Base-by-base conservation (phyloP, 2,888 invertebrate species). In the Coremacera marginata region DNA sequence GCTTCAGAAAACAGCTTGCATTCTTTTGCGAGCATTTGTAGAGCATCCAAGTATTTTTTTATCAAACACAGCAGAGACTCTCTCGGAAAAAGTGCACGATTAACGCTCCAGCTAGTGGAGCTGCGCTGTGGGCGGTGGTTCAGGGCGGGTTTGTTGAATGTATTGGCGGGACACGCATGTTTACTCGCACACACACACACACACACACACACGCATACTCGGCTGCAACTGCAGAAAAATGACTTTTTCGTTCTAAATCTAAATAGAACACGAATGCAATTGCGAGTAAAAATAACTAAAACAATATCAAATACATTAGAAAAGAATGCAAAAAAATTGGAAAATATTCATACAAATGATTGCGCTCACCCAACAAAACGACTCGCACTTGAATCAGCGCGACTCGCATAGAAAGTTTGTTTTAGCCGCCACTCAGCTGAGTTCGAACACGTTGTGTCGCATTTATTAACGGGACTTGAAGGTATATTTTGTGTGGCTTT, bases 381-480 rank as follows among this genome's bases (percentile, higher is more conserved):
- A 16, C 55, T 55, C 55, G 70, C 70, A 70, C 27, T 70, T 55
- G 72, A 37, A 25, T 49, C 62, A 63, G 3, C 72, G 72, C 62
- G 52, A 34, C 70, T 70, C 70, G 70, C 52, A 51, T 31, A 70
- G 70, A 70, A 70, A 70, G 70, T 70, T 34, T 52, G 70, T 70
- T 65, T 70, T 37, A 55, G 57, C 57, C 57, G 57, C 57, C 57
- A 27, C 25, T 60, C 25, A 60, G 57, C 57, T 22, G 22, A 25
- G 57, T 25, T 25, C 57, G 57, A 44, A 44, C 44, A 11, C 44
- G 44, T 44, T 44, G 11, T 27, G 57, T n/a, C 57, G 57, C 57
- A 60, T 60, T 8, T 11, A 27, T 60, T 60, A 27, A 22, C 57
- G 57, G 57, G 27, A 60, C 27, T 60, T 60, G 27, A 25, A 60